Evolutionary conservation across 2,113 vertebrate genomes (phyloP), one percentile per base, ranked within the genome.

Genomic region (Cheirogaleus medius): DNA sequence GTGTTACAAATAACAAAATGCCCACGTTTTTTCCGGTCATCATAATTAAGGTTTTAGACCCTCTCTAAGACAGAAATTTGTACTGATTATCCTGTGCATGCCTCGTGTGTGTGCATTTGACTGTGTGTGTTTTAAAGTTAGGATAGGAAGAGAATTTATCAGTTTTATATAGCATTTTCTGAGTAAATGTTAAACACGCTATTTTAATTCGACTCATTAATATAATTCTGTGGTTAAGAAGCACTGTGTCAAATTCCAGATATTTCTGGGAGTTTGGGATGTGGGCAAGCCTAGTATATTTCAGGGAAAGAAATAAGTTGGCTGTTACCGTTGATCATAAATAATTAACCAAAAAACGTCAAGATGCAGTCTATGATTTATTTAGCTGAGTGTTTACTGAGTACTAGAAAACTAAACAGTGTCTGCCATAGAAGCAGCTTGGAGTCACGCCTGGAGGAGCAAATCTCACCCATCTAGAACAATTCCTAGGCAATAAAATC

Each of bases 211-310:
- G 60, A 14, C 27, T 49, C 58, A 56, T 37, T 80, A 82, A 73
- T 42, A 29, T 37, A 92, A 84, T 64, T 87, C 44, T 81, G 6
- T 64, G 6, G 27, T 69, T 80, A 8, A 47, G 85, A 66, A 58
- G 20, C 27, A 83, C 21, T 6, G 54, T 10, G 27, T 86, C 90
- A 87, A 95, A 94, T 49, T 81, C 20, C 12, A 93, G 86, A 66
- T n/a, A 78, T 44, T 71, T 95, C 42, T 82, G 60, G 49, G 76
- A 88, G 52, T 91, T 89, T 54, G 60, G 81, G 66, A 76, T 81
- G 44, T 5, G 2, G 13, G 47, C 49, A 87, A 85, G 37, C 2
- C n/a, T 76, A 47, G 76, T 37, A 68, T 66, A 87, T 68, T 81
- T 18, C 29, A 63, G 15, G 14, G 2, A 37, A 37, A n/a, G 20